Percentiles rank a stretch among this genome's conserved stretches.
These are phyloP conservation scores for Euzophera pinguis DNA, from an alignment of 2,888 invertebrate genomes.

Conservation along the genomic window DNA sequence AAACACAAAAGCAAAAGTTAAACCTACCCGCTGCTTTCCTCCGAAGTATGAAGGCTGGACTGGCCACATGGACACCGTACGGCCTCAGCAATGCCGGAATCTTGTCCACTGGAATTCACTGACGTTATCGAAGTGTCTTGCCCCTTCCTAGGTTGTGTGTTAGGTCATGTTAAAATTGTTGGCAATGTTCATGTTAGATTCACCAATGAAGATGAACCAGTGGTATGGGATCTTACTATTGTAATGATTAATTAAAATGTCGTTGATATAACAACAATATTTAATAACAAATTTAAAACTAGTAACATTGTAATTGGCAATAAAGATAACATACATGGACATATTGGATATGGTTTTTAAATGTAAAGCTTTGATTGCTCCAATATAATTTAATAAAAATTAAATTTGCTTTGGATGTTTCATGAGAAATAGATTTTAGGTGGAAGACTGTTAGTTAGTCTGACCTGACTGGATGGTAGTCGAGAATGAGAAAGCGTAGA, in stretches of 20 bases:
- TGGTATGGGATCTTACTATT: neutral
- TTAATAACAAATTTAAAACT: neutral
- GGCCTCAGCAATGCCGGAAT: slow-evolving; percentile 85
- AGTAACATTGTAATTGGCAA: neutral
- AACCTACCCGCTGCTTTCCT: slow-evolving; percentile 84
- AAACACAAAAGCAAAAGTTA: neutral
- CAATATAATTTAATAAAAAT: too few species aligned
- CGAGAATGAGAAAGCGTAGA: slow-evolving; percentile 11
- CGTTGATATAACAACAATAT: neutral
- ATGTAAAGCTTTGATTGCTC: too few species aligned
- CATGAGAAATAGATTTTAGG: too few species aligned
- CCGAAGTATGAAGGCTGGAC: slow-evolving; percentile 83
- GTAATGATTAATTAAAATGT: neutral
- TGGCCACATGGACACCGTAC: slow-evolving; percentile 83
- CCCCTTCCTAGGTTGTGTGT: slow-evolving; percentile 55
- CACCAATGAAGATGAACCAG: slow-evolving; percentile 13
- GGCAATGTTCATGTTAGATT: slow-evolving; percentile 13
- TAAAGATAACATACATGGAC: neutral
- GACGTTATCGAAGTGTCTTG: slow-evolving; percentile 88
- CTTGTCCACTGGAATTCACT: slow-evolving; percentile 90
- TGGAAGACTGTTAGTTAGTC: neutral
- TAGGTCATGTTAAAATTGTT: slow-evolving; percentile 20
- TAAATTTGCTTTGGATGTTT: too few species aligned
- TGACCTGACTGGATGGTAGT: slow-evolving; percentile 9
- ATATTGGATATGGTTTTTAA: too few species aligned